Evolutionary conservation across 1,140 invertebrate genomes (phyloP).

Genomic region (Drosophila bocki): DNA sequence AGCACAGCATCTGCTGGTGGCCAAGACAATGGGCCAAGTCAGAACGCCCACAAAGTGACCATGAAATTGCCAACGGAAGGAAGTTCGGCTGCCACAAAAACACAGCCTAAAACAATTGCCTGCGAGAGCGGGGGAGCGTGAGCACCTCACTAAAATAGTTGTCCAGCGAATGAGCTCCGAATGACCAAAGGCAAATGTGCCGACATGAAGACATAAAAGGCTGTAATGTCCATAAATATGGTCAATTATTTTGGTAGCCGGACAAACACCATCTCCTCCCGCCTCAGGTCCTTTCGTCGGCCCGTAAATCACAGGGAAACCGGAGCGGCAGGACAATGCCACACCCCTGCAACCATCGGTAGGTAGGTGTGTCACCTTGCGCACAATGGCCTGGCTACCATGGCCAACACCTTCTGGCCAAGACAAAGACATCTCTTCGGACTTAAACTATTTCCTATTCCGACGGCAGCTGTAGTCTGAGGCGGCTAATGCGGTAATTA

Average conservation of each 20-base stretch:
- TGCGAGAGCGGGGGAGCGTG: slow-evolving; percentile 2
- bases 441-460: slow-evolving; percentile 61
- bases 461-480: slow-evolving; percentile 45
- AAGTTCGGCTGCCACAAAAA: slow-evolving; percentile 79
- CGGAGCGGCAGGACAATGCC: slow-evolving; percentile 37
- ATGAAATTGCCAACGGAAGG: slow-evolving; percentile 80
- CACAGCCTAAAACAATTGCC: slow-evolving; percentile 76
- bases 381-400: slow-evolving; percentile 28
- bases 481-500: slow-evolving; percentile 77
- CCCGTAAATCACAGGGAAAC: slow-evolving; percentile 67
- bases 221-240: slow-evolving; percentile 82
- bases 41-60: slow-evolving; percentile 79
- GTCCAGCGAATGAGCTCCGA: slow-evolving; percentile 56
- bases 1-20: slow-evolving; percentile 41
- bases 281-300: slow-evolving; percentile 63
- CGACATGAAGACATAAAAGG: slow-evolving; percentile 70
- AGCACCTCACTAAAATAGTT: slow-evolving; percentile 72
- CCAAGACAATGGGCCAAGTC: slow-evolving; percentile 64
- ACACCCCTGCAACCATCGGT: slow-evolving; percentile 2
- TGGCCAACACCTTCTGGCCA: slow-evolving; percentile 61
- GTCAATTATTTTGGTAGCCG: slow-evolving; percentile 72
- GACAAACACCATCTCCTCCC: slow-evolving; percentile 36
- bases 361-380: slow-evolving; percentile 72
- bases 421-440: slow-evolving; percentile 71
- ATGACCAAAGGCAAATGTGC: slow-evolving; percentile 74